Percentiles rank a stretch among this genome's conserved stretches.
Evolutionary conservation across 2,113 vertebrate genomes (phyloP).

Genomic region (Leuciscus idus): DNA sequence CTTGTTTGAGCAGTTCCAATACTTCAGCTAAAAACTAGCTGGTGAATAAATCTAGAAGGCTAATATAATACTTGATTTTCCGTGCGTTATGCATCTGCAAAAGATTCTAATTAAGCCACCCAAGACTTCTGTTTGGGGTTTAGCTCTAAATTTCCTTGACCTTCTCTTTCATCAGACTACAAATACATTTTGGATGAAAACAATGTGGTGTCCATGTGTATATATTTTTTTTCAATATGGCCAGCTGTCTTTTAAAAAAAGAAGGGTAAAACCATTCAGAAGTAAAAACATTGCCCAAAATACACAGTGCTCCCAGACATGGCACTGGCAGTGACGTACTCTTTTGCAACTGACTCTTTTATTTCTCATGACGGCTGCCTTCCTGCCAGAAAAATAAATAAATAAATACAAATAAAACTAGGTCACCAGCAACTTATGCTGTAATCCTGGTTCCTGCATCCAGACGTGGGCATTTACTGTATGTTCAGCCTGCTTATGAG

Average conservation of each 20-base stretch:
- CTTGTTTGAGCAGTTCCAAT: constrained; percentile 17
- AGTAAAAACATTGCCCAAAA: constrained; percentile 71
- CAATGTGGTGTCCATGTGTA: constrained; percentile 49
- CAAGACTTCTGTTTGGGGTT: constrained; percentile 27
- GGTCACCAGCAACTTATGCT: constrained; percentile 80
- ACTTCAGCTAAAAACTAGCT: constrained; percentile 1
- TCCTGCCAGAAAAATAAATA: constrained; percentile 60
- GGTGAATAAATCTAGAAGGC: background rate
- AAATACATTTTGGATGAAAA: constrained; percentile 29
- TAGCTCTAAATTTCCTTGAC: constrained; percentile 30
- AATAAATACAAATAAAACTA: constrained; percentile 70
- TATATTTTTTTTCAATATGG: constrained; percentile 49
- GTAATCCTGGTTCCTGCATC: constrained; percentile 77
- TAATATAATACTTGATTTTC: constrained; percentile 17
- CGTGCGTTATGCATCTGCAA: constrained; percentile 32
- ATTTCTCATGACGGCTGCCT: constrained; percentile 64
- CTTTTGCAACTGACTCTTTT: constrained; percentile 59
- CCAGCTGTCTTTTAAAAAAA: constrained; percentile 69
- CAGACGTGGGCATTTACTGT: constrained; percentile 71
- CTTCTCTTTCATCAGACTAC: constrained; percentile 40
- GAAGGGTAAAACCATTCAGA: constrained; percentile 75
- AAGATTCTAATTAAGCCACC: constrained; percentile 32
- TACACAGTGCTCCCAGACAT: constrained; percentile 67
- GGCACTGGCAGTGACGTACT: constrained; percentile 59
- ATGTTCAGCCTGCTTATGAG: constrained; percentile 70